Conservation (phyloP, 1,140 invertebrate species). For the Plodia interpunctella region DNA sequence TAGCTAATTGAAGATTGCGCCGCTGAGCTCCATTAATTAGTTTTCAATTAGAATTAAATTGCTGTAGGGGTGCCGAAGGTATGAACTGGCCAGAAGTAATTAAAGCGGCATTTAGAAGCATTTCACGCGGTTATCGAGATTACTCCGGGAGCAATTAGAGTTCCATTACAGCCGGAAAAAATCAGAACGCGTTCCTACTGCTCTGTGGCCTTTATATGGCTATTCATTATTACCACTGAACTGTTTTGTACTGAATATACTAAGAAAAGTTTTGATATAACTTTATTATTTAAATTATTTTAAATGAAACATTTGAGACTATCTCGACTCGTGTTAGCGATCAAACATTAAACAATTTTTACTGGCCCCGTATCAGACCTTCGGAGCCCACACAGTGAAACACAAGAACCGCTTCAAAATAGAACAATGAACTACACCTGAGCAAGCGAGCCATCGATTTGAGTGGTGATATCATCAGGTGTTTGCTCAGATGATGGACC, state of each 20-base stretch:
- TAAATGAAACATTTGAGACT: no score
- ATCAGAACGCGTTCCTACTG: no score
- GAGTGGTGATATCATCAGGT: slow-evolving; percentile 50
- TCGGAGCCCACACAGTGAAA: neutral
- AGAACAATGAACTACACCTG: slow-evolving; percentile 33
- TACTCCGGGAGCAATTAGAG: slow-evolving; percentile 15
- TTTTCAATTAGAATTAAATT: slow-evolving; percentile 46
- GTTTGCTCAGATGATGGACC: slow-evolving; percentile 51
- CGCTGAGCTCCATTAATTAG: slow-evolving; percentile 33
- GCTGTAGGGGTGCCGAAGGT: slow-evolving; percentile 30
- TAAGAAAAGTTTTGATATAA: no score
- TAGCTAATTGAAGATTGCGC: slow-evolving; percentile 40
- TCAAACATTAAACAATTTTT: neutral
- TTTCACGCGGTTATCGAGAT: slow-evolving; percentile 26
- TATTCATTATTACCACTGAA: no score
- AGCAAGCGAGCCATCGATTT: slow-evolving; percentile 27
- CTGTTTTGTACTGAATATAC: no score
- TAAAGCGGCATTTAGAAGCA: slow-evolving; percentile 26
- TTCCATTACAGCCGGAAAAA: slow-evolving; percentile 3
- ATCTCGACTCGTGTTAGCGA: no score
- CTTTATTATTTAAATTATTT: no score
- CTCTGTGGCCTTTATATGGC: no score
- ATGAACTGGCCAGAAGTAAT: slow-evolving; percentile 34
- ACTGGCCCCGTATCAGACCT: neutral
- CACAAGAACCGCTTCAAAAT: neutral